Conservation (phyloP, 2,797 vertebrate genomes). For the Stomatorhinus walkeri region DNA sequence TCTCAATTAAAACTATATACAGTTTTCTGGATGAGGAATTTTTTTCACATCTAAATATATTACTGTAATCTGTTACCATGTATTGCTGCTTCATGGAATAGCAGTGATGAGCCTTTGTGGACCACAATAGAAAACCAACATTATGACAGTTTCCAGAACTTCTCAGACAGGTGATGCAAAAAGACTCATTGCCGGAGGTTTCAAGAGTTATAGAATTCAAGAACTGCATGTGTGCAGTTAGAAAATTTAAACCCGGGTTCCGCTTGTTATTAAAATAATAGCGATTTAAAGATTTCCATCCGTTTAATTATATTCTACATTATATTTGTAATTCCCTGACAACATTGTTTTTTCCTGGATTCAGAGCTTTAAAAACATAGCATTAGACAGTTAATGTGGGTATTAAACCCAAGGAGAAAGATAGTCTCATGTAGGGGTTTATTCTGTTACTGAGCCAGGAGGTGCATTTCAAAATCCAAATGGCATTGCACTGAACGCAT, state of each 20-base stretch:
- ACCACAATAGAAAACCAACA: background rate
- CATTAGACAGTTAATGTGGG: background rate
- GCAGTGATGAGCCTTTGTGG: background rate
- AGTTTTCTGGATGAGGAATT: background rate
- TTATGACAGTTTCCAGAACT: background rate
- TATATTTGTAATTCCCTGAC: background rate
- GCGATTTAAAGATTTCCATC: background rate
- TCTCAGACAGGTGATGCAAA: background rate
- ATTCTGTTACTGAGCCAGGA: background rate
- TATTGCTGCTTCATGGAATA: background rate
- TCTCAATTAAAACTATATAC: background rate
- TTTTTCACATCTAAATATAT: background rate
- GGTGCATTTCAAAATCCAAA: background rate
- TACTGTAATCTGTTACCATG: background rate
- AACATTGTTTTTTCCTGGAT: background rate
- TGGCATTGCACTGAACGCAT: background rate
- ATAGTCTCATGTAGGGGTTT: background rate
- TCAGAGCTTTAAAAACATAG: background rate
- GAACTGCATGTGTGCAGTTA: background rate
- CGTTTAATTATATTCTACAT: background rate
- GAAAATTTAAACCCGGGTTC: background rate
- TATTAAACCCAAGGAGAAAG: background rate
- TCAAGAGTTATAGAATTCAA: background rate
- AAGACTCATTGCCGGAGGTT: background rate
- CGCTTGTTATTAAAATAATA: background rate